These are phyloP conservation scores for Andinoacara biseriatus DNA, from an alignment of 2,113 vertebrate species.

Conservation along the genomic window DNA sequence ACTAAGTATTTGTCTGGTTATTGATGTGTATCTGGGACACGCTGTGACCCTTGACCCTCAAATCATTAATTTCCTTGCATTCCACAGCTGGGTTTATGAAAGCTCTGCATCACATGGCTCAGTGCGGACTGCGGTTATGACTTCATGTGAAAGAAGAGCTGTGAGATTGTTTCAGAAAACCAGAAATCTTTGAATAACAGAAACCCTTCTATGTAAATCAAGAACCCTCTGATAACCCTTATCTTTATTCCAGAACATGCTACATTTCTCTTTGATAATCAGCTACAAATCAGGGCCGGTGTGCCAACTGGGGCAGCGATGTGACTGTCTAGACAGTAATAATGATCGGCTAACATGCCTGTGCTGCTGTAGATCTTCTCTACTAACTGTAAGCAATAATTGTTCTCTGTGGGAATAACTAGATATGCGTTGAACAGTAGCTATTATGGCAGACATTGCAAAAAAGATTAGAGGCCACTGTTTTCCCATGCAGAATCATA, in stretches of 20 bases:
- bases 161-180: conserved; percentile 23
- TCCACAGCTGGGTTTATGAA: conserved; percentile 43
- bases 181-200: conserved; percentile 1
- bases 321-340: conserved; percentile 68
- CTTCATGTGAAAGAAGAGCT: conserved; percentile 15
- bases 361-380: not conserved
- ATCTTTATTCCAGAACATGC: not conserved
- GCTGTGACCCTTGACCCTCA: conserved; percentile 47
- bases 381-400: conserved; percentile 11
- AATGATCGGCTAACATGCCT: conserved; percentile 62
- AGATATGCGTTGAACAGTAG: not conserved
- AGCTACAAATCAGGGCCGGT: conserved; percentile 43
- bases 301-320: conserved; percentile 34
- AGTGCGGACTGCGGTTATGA: conserved; percentile 16
- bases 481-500: not conserved
- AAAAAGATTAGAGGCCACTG: not conserved
- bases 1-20: conserved; percentile 47
- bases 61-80: conserved; percentile 66
- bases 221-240: not conserved
- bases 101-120: not conserved
- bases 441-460: not conserved
- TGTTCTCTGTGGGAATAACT: not conserved
- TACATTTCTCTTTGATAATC: conserved; percentile 27
- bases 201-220: not conserved
- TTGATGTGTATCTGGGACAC: conserved; percentile 71